Evolutionary conservation across 53 echinoderm and acorn worm species (phyloP).

Genomic region (Glandiceps talaboti): DNA sequence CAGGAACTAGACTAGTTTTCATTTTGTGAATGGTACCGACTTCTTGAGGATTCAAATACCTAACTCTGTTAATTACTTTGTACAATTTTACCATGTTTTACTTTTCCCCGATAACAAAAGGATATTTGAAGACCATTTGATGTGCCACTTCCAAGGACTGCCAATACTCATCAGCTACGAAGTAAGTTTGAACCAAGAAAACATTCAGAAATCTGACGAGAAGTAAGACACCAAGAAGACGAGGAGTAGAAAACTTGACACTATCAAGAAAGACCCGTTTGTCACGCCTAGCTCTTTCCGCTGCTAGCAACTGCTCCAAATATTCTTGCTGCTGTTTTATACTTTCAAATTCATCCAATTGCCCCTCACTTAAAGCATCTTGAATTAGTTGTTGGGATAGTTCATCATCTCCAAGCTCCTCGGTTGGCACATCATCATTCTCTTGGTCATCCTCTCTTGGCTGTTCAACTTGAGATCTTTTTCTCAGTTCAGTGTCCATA

Average conservation of each 20-base stretch:
- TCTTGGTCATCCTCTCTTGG: no score
- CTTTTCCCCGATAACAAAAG: no score
- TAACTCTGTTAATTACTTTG: no score
- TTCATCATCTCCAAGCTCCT: no score
- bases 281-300: background rate
- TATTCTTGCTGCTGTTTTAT: background rate
- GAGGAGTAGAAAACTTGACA: constrained; percentile 5
- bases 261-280: background rate
- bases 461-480: no score
- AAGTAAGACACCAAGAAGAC: constrained; percentile 30
- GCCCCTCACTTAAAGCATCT: background rate
- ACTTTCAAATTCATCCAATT: background rate
- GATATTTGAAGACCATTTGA: constrained; percentile 94
- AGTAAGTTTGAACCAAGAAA: constrained; percentile 70
- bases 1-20: no score
- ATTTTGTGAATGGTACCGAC: no score
- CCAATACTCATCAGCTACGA: constrained; percentile 94
- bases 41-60: no score
- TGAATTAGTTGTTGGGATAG: background rate
- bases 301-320: background rate
- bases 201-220: constrained; percentile 68
- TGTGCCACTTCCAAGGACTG: constrained; percentile 89
- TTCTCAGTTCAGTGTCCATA: background rate
- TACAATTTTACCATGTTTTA: no score
- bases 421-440: no score